Conservation (phyloP, 2,113 vertebrate species). For the Corapipo altera region DNA sequence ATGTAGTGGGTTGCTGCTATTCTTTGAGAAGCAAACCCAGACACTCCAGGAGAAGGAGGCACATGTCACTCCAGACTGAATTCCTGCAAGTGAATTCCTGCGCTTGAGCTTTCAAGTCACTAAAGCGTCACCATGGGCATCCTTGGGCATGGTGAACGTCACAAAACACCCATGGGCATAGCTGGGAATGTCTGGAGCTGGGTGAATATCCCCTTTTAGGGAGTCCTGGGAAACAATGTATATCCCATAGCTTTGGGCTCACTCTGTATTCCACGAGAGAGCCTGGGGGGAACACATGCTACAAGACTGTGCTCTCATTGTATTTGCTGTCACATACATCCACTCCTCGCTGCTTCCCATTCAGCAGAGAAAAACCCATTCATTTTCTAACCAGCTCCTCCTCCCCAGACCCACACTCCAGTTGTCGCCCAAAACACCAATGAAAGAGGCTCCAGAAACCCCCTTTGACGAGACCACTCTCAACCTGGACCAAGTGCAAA, state of each 20-base stretch:
- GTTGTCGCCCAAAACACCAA: not conserved
- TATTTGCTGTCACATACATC: not conserved
- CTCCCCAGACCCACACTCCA: not conserved
- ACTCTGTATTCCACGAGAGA: not conserved
- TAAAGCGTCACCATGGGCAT: rapidly evolving
- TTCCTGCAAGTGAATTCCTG: not conserved
- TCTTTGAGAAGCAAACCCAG: not conserved
- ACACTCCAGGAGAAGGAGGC: not conserved
- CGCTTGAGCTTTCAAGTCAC: not conserved
- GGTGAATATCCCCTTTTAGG: slow-evolving; percentile 50
- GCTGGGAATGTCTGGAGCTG: not conserved
- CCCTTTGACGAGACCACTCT: not conserved
- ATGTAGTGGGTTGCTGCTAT: not conserved
- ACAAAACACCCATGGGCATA: not conserved
- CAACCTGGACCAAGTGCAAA: not conserved
- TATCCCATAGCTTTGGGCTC: not conserved
- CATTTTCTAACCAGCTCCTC: not conserved
- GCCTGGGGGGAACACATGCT: not conserved
- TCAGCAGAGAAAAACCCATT: slow-evolving; percentile 34
- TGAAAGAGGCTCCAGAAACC: not conserved
- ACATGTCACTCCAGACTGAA: not conserved
- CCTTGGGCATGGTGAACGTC: not conserved
- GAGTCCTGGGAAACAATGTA: not conserved
- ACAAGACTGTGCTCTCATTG: slow-evolving; percentile 21
- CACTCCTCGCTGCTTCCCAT: not conserved